Conservation (phyloP, 2,113 vertebrate species). For the Clupea harengus region DNA sequence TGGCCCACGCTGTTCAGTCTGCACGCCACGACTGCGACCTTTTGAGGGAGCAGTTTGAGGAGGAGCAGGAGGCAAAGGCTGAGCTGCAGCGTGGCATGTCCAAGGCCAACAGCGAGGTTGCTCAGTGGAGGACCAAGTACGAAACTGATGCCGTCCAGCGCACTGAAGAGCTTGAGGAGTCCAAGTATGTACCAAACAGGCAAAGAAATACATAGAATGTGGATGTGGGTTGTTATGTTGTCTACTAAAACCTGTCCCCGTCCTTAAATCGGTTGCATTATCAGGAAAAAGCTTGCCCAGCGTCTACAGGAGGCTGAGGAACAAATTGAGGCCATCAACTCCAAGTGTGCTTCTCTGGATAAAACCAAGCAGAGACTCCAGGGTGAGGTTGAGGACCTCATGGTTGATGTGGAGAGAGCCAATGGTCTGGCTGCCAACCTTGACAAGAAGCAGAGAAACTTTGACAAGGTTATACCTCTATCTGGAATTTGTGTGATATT, state of each 20-base stretch:
- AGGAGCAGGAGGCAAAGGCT: constrained; percentile 68
- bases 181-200: constrained; percentile 56
- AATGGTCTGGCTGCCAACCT: constrained; percentile 67
- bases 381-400: no score
- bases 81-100: constrained; percentile 69
- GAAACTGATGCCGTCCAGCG: constrained; percentile 72
- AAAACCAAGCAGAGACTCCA: no score
- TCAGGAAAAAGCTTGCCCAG: no score
- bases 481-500: no score
- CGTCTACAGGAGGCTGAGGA: no score
- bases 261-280: constrained; percentile 36
- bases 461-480: constrained; percentile 72
- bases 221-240: background rate
- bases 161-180: constrained; percentile 70
- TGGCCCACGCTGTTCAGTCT: constrained; percentile 67
- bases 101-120: constrained; percentile 71
- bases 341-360: no score
- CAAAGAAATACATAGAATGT: background rate
- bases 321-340: no score
- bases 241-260: background rate
- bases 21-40: constrained; percentile 70
- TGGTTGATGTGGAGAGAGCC: background rate
- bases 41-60: constrained; percentile 69
- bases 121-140: constrained; percentile 74
- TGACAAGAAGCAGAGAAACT: constrained; percentile 76